phyloP scores from a whole-genome alignment of 30 jellyfish, hydroid and myxozoan species.

The Aurelia coerulea region DNA sequence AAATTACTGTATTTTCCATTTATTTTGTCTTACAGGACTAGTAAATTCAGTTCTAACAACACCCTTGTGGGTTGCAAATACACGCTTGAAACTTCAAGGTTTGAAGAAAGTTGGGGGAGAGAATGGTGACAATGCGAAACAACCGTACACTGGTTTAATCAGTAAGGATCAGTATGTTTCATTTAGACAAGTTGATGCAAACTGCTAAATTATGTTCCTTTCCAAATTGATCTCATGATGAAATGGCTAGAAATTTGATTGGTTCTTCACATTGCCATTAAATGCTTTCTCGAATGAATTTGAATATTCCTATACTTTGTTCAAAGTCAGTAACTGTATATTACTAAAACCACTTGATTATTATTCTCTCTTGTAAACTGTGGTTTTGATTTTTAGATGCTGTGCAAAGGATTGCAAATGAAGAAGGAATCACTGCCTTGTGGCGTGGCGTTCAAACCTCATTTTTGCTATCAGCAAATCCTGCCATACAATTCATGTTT shows the following conservation, averaged over 20 bases:
- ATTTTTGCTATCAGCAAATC: slow-evolving; percentile 88
- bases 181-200: too few relatives aligned
- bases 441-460: slow-evolving; percentile 96
- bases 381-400: background rate
- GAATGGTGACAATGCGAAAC: slow-evolving; percentile 1
- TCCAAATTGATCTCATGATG: too few relatives aligned
- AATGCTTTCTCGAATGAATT: too few relatives aligned
- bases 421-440: slow-evolving; percentile 86
- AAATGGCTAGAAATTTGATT: too few relatives aligned
- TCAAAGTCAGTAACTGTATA: too few relatives aligned
- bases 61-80: slow-evolving; percentile 96
- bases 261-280: too few relatives aligned
- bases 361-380: too few relatives aligned
- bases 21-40: slow-evolving; percentile 55
- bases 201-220: too few relatives aligned
- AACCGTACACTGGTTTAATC: slow-evolving; percentile 54
- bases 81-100: slow-evolving; percentile 93
- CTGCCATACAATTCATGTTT: slow-evolving; percentile 95
- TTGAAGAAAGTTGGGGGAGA: slow-evolving; percentile 16
- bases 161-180: slow-evolving; percentile 38
- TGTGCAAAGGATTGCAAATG: slow-evolving; percentile 48
- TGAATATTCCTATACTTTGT: too few relatives aligned
- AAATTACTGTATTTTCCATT: background rate
- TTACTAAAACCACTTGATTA: too few relatives aligned
- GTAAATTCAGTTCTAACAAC: slow-evolving; percentile 90